Evolutionary conservation across 2,888 invertebrate species (phyloP).

Genomic region (Gymnocheta viridis): DNA sequence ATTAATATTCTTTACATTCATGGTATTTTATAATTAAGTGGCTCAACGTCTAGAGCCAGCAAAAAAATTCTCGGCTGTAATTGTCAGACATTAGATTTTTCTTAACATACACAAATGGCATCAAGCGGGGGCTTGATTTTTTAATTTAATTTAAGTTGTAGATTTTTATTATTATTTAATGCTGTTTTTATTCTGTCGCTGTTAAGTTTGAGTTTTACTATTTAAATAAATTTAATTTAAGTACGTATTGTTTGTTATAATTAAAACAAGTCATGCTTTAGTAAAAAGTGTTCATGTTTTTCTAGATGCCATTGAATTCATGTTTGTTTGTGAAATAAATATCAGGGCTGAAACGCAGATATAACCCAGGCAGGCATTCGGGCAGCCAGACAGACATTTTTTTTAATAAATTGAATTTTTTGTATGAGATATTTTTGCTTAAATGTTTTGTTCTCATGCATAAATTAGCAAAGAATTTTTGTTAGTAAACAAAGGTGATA

Average conservation of each 20-base stretch:
- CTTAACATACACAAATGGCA: not conserved
- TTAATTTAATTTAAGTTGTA: conserved; percentile 17
- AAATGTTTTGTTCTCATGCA: conserved; percentile 55
- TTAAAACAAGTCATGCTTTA: conserved; percentile 65
- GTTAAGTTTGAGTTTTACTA: not conserved
- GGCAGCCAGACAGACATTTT: not conserved
- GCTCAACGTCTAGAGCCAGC: conserved; percentile 1
- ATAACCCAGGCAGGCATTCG: not conserved
- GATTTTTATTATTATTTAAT: conserved; percentile 4
- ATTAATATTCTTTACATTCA: conserved; percentile 2
- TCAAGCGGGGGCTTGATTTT: conserved; percentile 18
- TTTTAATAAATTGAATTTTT: conserved; percentile 22
- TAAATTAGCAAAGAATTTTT: conserved; percentile 32
- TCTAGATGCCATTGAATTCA: conserved; percentile 48
- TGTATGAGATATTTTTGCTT: conserved; percentile 48
- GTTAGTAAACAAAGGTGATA: conserved; percentile 24
- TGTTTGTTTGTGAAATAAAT: conserved; percentile 37
- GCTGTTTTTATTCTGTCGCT: conserved; percentile 8
- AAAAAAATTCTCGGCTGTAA: not conserved
- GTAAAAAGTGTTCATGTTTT: conserved; percentile 45
- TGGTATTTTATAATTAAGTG: conserved; percentile 42
- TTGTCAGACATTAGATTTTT: not conserved
- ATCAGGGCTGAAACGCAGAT: conserved; percentile 50
- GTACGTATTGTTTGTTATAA: conserved; percentile 52
- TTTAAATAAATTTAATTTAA: conserved; percentile 40